Conservation (phyloP, 2,113 vertebrate genomes). For the Antidorcas marsupialis region DNA sequence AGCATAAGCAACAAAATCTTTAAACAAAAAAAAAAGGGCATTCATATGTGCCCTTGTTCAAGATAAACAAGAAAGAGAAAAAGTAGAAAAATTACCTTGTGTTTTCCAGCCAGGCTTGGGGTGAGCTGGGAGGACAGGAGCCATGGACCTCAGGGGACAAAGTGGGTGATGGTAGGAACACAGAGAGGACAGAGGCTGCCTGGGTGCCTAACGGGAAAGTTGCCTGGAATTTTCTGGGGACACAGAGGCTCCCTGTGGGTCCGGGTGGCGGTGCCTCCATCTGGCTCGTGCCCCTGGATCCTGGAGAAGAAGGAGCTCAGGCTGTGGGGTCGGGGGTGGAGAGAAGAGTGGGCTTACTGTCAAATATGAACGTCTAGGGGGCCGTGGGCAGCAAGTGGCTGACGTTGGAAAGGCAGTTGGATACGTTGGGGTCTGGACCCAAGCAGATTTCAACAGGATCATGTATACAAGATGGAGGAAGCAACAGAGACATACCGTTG, state of each 20-base stretch:
- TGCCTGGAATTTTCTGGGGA: not conserved
- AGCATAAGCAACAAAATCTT: not conserved
- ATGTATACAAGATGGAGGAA: too few species aligned
- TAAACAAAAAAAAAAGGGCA: not conserved
- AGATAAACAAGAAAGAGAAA: not conserved
- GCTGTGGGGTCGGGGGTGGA: not conserved
- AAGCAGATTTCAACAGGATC: not conserved
- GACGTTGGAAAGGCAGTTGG: not conserved
- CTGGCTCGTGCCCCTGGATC: not conserved
- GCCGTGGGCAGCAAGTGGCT: not conserved
- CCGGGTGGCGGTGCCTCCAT: not conserved
- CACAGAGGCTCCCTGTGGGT: not conserved
- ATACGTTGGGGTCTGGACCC: not conserved
- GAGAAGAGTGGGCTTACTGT: not conserved
- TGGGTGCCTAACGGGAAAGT: not conserved
- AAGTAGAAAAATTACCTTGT: not conserved
- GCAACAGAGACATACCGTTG: not conserved
- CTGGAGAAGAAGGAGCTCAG: not conserved
- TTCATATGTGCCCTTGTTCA: too few species aligned
- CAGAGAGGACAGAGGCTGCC: not conserved
- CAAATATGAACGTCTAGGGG: accelerated
- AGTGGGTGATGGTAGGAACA: accelerated
- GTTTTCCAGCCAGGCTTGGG: not conserved
- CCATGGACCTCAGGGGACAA: not conserved
- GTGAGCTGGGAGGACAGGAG: not conserved